Base-by-base conservation (phyloP, 2,888 invertebrate genomes). In the Dromius quadrimaculatus region DNA sequence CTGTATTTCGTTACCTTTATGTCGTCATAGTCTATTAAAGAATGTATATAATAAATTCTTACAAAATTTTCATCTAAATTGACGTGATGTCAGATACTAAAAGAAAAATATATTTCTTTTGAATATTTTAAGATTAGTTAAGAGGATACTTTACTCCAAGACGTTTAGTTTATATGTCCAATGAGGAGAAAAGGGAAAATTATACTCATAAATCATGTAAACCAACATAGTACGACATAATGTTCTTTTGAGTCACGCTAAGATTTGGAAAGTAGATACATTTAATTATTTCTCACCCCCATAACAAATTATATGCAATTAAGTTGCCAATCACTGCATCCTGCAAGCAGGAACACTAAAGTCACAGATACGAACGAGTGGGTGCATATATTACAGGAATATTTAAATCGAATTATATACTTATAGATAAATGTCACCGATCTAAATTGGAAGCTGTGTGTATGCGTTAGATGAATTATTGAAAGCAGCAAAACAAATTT, bases 311-410 rank as follows among this genome's bases (percentile, higher is more conserved):
- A 54, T 54, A 28, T 15, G 28, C 50, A 54, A 54, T 54, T 54
- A 54, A 54, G 50, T 54, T 54, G 28, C 50, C 50, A 54, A 54
- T 54, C 50, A 54, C 23, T 15, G 50, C 50, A 32, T 28, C 50
- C 28, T 5, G 28, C 28, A 28, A 3, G 28, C 15, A 6, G 11
- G 3, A 41, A 9, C 23, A 23, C 8, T 13, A n/a, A 22, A 54
- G 32, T 54, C 50, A 54, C 15, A 54, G 50, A 54, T 54, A 28
- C 28, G 28, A 11, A 28, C 50, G 50, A 28, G 50, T 15, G 50
- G 50, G 50, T 54, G 50, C 50, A 54, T 54, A 54, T 28, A 54
- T 54, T 54, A 54, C 32, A 13, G 50, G 28, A 41, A 54, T 54
- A 54, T 54, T 54, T 54, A 54, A 54, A 54, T 54, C 28, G 15